phyloP scores from a whole-genome alignment of 2,888 invertebrate species.

The Trilocha varians region DNA sequence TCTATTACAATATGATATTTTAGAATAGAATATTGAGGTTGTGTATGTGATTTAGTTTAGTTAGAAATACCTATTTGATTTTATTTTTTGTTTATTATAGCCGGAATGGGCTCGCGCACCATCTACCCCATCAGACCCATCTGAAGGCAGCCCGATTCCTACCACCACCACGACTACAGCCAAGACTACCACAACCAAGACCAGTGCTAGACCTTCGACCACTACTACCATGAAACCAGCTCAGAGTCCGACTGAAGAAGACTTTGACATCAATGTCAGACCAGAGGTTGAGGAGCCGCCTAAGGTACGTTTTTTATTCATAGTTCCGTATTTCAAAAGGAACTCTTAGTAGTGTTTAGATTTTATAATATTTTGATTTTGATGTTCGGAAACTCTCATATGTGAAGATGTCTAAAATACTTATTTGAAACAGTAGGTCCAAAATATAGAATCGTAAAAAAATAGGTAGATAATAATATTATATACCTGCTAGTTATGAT shows the following conservation, averaged over 20 bases:
- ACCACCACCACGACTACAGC: conserved; percentile 27
- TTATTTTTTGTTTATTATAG: conserved; percentile 56
- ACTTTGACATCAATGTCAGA: conserved; percentile 20
- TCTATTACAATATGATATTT: too few species aligned
- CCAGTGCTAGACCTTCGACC: conserved; percentile 9
- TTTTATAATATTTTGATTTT: too few species aligned
- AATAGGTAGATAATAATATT: too few species aligned
- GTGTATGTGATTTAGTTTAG: too few species aligned
- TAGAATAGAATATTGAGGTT: too few species aligned
- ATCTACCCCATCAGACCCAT: conserved; percentile 75
- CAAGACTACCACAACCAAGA: conserved; percentile 24
- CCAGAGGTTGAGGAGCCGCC: conserved; percentile 35
- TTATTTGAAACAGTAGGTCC: too few species aligned
- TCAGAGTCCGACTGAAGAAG: conserved; percentile 16
- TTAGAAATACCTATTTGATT: conserved; percentile 9
- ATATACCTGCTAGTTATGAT: too few species aligned
- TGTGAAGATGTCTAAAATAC: too few species aligned
- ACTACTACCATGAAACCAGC: conserved; percentile 17
- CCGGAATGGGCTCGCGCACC: conserved; percentile 89
- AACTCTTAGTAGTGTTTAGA: too few species aligned
- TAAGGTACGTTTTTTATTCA: conserved; percentile 20
- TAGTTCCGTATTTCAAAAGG: too few species aligned
- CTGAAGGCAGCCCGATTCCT: conserved; percentile 56
- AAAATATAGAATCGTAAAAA: too few species aligned
- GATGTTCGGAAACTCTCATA: too few species aligned